A percentile compares a stretch with the other conserved stretches of the same genome.
phyloP scores from a whole-genome alignment of 2,888 invertebrate species.

The Sepiola atlantica region DNA sequence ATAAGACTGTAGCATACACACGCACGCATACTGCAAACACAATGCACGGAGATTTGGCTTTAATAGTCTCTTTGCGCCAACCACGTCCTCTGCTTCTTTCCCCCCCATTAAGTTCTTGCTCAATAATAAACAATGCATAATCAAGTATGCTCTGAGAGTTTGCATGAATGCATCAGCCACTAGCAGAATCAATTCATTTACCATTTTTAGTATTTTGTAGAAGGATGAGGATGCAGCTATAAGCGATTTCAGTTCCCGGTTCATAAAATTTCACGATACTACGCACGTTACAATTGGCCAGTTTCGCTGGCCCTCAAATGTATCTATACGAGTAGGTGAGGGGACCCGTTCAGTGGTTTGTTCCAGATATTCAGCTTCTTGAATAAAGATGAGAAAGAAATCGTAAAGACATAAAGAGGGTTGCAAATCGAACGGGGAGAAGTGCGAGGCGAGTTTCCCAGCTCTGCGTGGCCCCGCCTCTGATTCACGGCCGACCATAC shows the following conservation, averaged over 20 bases:
- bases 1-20: background rate
- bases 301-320: background rate
- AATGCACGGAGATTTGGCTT: background rate
- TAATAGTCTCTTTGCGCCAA: background rate
- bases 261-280: background rate
- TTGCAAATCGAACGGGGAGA: background rate
- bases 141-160: background rate
- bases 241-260: background rate
- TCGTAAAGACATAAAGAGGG: background rate
- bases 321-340: background rate
- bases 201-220: background rate
- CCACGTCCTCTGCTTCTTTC: background rate
- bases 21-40: background rate
- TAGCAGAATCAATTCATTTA: constrained; percentile 15
- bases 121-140: background rate
- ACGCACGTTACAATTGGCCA: background rate
- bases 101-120: background rate
- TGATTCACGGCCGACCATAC: background rate
- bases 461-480: background rate
- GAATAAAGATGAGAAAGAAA: background rate
- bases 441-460: background rate
- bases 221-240: background rate
- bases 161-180: background rate
- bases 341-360: background rate
- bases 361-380: background rate